Percentiles rank a stretch among this genome's conserved stretches.
Conservation (phyloP, 2,888 invertebrate genomes). For the Smittia aterrima region DNA sequence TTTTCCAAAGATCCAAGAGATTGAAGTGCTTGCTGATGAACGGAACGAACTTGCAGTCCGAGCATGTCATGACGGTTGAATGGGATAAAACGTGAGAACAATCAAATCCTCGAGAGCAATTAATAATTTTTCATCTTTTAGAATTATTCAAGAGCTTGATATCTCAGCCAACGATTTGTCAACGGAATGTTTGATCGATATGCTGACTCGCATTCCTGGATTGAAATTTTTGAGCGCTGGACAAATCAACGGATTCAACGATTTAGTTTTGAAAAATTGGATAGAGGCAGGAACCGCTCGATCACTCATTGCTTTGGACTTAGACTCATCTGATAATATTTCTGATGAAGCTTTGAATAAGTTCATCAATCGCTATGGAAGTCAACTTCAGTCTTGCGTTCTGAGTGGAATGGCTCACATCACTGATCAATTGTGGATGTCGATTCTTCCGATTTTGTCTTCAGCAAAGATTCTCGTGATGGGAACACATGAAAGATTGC, state of each 20-base stretch:
- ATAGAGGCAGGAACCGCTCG: conserved; percentile 80
- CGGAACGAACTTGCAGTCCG: conserved; percentile 90
- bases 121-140: not conserved
- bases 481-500: conserved; percentile 95
- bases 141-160: conserved; percentile 84
- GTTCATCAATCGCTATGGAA: conserved; percentile 86
- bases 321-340: conserved; percentile 93
- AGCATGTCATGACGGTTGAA: conserved; percentile 91
- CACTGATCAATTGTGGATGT: conserved; percentile 97
- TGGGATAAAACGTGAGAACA: conserved; percentile 67
- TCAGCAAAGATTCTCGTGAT: conserved; percentile 95
- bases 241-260: conserved; percentile 96
- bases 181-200: conserved; percentile 88
- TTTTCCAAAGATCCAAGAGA: conserved; percentile 90
- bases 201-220: conserved; percentile 82
- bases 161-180: conserved; percentile 95
- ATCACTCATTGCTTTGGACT: conserved; percentile 80
- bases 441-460: conserved; percentile 83
- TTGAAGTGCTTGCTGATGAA: conserved; percentile 92
- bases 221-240: conserved; percentile 88
- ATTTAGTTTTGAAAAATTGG: conserved; percentile 89
- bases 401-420: conserved; percentile 96
- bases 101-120: conserved; percentile 63
- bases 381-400: conserved; percentile 82
- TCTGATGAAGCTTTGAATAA: conserved; percentile 89